Evolutionary conservation across 1,140 invertebrate species (phyloP), one percentile per base, ranked within the genome.

Genomic region (Lutraria rhynchaena): DNA sequence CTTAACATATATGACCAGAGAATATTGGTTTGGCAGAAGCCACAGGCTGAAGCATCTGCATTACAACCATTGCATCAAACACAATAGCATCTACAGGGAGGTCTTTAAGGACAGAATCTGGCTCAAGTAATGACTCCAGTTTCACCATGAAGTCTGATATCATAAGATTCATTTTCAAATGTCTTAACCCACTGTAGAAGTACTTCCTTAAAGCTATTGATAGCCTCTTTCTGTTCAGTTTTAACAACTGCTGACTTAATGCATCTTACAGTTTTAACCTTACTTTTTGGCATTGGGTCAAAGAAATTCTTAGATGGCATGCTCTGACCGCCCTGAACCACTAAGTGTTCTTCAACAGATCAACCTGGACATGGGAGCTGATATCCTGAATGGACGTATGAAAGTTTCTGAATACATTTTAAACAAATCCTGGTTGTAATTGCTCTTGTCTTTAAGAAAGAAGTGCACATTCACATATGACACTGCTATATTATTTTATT

Each of bases 141-240:
- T 44, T 67, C 11, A 44, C 35, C 35, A 46, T 44, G 37, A 69
- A 49, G 22, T 69, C 63, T 1, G 37, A 67, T n/a, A 44, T 7
- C 19, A 24, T 46, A 24, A 22, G 63, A 19, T n/a, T 0, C 46
- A 71, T 55, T 71, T 71, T 55, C 46, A 71, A 71, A 71, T 11
- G 27, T 22, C 19, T 53, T 4, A 17, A 71, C 46, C 7, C 29
- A 1, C n/a, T 55, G 29, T 9, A 22, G 19, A 19, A 49, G 69
- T 27, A 55, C 46, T 1, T 53, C 55, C 51, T 71, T 53, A 5
- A 35, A 71, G 2, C 3, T 11, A 53, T 53, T 53, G 5, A 71
- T 55, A 11, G 69, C 24, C 33, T 58, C 29, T 44, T 60, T 60
- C 17, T 35, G 24, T 29, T 67, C 44, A n/a, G n/a, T n/a, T 4